These are phyloP conservation scores for Bufotes viridis DNA, from an alignment of 2,797 vertebrate genomes.

Conservation along the genomic window DNA sequence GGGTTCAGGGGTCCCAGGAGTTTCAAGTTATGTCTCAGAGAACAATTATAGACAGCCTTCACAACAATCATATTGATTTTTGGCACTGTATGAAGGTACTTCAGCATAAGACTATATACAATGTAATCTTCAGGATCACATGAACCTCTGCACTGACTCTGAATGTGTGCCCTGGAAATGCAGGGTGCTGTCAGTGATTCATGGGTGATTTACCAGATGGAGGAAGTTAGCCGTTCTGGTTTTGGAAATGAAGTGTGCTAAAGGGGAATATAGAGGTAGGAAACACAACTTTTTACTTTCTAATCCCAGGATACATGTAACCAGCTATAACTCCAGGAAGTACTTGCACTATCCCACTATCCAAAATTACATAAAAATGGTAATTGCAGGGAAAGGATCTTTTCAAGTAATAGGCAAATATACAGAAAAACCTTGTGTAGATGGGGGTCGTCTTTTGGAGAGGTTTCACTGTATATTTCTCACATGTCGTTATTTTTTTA, in stretches of 20 bases:
- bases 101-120: no score
- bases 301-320: not conserved
- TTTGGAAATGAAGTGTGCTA: no score
- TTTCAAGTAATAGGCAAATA: not conserved
- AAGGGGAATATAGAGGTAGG: no score
- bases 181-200: not conserved
- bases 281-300: not conserved
- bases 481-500: constrained; percentile 64
- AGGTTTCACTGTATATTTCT: not conserved
- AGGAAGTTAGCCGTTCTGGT: not conserved
- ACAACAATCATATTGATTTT: not conserved
- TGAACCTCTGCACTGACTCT: not conserved
- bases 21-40: no score
- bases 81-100: not conserved
- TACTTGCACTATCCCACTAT: no score
- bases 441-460: not conserved
- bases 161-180: not conserved
- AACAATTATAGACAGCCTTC: no score
- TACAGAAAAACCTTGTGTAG: not conserved
- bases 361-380: not conserved
- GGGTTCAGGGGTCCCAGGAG: no score
- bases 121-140: no score
- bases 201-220: not conserved
- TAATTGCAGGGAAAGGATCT: not conserved
- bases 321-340: not conserved